Conservation (phyloP, 1,140 invertebrate species). For the Bombus sylvicola region DNA sequence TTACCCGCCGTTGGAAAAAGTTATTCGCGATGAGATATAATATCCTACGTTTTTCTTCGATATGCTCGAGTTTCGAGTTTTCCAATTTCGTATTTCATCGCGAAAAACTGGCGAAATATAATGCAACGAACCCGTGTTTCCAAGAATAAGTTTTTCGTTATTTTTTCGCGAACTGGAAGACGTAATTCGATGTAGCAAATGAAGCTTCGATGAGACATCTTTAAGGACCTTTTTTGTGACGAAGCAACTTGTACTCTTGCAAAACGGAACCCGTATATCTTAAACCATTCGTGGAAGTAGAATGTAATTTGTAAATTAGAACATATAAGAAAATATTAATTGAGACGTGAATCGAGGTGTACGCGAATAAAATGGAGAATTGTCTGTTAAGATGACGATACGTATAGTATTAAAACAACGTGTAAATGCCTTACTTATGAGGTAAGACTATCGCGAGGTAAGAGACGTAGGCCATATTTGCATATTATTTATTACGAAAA, state of each 20-base stretch:
- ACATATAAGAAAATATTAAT: neutral
- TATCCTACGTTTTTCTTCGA: neutral
- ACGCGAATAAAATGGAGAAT: neutral
- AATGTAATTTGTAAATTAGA: neutral
- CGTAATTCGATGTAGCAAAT: too few relatives aligned
- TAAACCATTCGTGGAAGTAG: neutral
- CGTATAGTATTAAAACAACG: neutral
- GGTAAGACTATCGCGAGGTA: neutral
- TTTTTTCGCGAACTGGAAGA: too few relatives aligned
- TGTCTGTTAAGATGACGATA: neutral
- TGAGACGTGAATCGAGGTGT: too few relatives aligned
- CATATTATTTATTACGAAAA: slow-evolving; percentile 19
- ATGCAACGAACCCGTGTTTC: neutral
- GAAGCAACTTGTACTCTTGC: too few relatives aligned
- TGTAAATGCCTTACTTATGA: neutral
- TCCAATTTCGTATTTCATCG: neutral
- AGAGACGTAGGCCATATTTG: neutral
- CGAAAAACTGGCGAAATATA: neutral
- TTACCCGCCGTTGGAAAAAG: neutral
- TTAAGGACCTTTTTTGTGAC: too few relatives aligned
- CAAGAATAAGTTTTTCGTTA: neutral
- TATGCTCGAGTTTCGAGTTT: neutral
- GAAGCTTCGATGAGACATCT: too few relatives aligned
- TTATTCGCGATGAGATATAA: neutral
- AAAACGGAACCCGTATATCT: neutral